phyloP scores from a whole-genome alignment of 2,797 vertebrate species.

The Sebastes trivittatus region DNA sequence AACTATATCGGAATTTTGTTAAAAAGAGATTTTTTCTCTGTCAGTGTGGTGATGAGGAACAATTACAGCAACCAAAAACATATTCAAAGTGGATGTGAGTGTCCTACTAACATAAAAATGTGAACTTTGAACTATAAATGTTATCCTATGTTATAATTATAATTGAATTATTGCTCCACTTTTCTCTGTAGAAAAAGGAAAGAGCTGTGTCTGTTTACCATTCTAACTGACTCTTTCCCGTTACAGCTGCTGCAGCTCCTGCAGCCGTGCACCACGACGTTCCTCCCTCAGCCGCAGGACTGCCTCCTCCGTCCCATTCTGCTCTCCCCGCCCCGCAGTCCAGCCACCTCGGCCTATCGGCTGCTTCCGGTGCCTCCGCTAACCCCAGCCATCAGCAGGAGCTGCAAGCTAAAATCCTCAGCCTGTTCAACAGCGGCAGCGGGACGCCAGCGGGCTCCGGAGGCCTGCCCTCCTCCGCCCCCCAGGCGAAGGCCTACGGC shows the following conservation, averaged over 20 bases:
- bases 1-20: neutral
- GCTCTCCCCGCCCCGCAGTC: constrained; percentile 40
- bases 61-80: neutral
- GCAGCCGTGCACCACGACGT: constrained; percentile 48
- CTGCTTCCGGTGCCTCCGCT: constrained; percentile 60
- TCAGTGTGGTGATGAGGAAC: neutral
- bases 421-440: constrained; percentile 92
- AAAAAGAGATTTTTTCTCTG: too few species aligned
- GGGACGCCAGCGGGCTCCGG: constrained; percentile 17
- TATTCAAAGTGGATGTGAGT: neutral
- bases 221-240: neutral
- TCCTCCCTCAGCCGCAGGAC: constrained; percentile 38
- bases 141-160: neutral
- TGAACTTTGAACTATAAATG: neutral
- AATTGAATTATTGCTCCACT: neutral
- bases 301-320: constrained; percentile 50
- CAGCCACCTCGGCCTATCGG: constrained; percentile 58
- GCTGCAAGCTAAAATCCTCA: constrained; percentile 98
- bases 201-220: neutral
- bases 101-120: neutral
- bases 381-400: constrained; percentile 88
- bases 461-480: fast-evolving
- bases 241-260: constrained; percentile 51
- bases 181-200: neutral
- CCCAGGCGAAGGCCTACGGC: constrained; percentile 67